Conservation (phyloP, 2,888 invertebrate genomes). For the Lordiphosa fenestrarum region DNA sequence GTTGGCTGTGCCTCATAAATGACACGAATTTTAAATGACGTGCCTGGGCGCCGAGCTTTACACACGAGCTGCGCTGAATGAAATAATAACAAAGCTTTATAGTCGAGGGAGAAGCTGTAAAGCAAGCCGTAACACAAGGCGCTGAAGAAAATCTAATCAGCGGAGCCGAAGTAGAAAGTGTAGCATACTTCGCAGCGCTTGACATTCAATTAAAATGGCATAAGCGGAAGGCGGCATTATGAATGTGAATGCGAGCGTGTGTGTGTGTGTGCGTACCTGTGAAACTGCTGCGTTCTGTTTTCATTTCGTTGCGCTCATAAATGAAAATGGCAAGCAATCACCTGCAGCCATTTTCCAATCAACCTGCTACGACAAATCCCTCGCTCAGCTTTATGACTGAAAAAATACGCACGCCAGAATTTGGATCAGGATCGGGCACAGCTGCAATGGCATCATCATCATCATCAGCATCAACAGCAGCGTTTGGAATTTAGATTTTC, state of each 20-base stretch:
- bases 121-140: too few species aligned
- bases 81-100: conserved; percentile 46
- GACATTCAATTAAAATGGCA: conserved; percentile 31
- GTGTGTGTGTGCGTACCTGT: not conserved
- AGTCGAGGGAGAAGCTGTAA: conserved; percentile 5
- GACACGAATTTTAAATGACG: conserved; percentile 71
- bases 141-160: conserved; percentile 48
- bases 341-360: conserved; percentile 69
- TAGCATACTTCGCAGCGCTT: conserved; percentile 9
- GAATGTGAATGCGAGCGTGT: conserved; percentile 18
- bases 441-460: conserved; percentile 31
- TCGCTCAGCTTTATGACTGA: conserved; percentile 61
- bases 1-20: conserved; percentile 39
- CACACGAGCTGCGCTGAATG: conserved; percentile 27
- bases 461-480: conserved; percentile 28
- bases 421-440: conserved; percentile 16
- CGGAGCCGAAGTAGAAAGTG: conserved; percentile 1
- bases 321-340: conserved; percentile 64
- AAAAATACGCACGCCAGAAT: conserved; percentile 18
- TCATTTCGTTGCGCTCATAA: conserved; percentile 42
- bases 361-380: conserved; percentile 50
- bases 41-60: conserved; percentile 37
- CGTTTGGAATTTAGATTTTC: conserved; percentile 69
- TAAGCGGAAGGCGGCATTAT: conserved; percentile 7
- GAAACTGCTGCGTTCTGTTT: conserved; percentile 20